phyloP scores from a whole-genome alignment of 2,888 invertebrate genomes.

The Drepana falcataria region DNA sequence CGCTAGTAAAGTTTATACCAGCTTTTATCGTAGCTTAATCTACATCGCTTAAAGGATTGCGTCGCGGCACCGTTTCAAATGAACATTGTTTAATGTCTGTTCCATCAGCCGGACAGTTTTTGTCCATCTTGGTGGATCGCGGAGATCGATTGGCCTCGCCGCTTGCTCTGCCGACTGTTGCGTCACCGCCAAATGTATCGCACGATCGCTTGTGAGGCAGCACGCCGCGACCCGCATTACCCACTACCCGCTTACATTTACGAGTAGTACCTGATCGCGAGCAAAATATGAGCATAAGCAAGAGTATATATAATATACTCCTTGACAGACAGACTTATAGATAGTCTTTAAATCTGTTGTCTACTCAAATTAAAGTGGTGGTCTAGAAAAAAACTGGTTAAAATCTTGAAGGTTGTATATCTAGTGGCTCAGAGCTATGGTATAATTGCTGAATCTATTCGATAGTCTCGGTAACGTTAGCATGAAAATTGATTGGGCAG shows the following conservation, averaged over 20 bases:
- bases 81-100: conserved; percentile 7
- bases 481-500: not conserved
- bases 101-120: conserved; percentile 12
- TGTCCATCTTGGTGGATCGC: conserved; percentile 17
- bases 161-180: conserved; percentile 31
- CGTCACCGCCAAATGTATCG: conserved; percentile 30
- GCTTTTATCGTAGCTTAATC: too few relatives aligned
- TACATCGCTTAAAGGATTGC: not conserved
- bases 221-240: conserved; percentile 12
- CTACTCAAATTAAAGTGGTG: too few relatives aligned
- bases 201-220: conserved; percentile 14
- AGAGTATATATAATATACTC: too few relatives aligned
- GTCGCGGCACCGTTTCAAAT: not conserved
- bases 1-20: too few relatives aligned
- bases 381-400: too few relatives aligned
- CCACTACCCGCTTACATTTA: conserved; percentile 10
- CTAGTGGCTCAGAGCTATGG: not conserved
- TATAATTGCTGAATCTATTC: not conserved
- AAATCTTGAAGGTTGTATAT: not conserved
- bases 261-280: too few relatives aligned
- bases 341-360: too few relatives aligned
- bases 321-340: too few relatives aligned
- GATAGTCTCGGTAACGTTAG: not conserved
- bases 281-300: too few relatives aligned
- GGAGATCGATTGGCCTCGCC: conserved; percentile 35